Evolutionary conservation across 2,113 vertebrate genomes (phyloP).

Genomic region (Rhineura floridana): DNA sequence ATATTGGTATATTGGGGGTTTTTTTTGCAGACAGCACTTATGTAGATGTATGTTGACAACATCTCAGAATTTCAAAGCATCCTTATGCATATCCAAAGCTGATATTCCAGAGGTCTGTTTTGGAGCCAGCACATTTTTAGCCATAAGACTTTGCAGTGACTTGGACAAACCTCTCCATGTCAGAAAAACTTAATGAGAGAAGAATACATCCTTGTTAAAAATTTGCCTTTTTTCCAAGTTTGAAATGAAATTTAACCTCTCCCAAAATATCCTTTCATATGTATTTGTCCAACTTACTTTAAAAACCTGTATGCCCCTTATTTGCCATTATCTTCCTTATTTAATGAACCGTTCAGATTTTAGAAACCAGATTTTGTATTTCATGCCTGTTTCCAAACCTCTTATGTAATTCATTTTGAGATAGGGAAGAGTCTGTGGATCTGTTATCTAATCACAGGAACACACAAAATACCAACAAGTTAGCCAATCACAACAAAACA

Average conservation of each 20-base stretch:
- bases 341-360: not conserved
- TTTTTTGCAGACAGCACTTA: not conserved
- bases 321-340: not conserved
- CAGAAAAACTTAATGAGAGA: not conserved
- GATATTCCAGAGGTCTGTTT: not conserved
- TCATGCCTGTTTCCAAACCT: not conserved
- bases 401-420: not conserved
- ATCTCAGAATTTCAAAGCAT: not conserved
- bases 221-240: not conserved
- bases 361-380: constrained; percentile 6
- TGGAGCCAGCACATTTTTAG: too few relatives aligned
- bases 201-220: not conserved
- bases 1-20: not conserved
- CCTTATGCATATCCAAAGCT: not conserved
- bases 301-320: not conserved
- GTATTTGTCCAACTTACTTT: not conserved
- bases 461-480: not conserved
- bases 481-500: constrained; percentile 33
- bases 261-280: not conserved
- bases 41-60: not conserved
- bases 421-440: not conserved
- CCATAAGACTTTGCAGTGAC: not conserved
- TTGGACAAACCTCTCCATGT: not conserved
- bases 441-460: constrained; percentile 9
- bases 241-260: not conserved